Conservation (phyloP, 2,888 invertebrate genomes). For the Calameuta pallipes region DNA sequence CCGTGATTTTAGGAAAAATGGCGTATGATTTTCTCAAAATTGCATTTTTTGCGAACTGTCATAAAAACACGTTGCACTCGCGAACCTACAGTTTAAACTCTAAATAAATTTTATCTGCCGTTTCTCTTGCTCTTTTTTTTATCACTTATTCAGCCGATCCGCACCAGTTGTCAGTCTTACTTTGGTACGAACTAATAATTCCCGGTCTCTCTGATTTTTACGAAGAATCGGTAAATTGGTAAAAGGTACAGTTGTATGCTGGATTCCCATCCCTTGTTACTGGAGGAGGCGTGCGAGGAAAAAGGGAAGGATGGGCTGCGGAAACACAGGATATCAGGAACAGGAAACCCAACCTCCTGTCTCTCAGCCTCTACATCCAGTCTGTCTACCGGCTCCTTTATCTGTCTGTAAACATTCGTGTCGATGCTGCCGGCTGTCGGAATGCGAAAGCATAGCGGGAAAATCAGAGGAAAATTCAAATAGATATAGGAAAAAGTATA, state of each 20-base stretch:
- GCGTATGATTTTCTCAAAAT: no score
- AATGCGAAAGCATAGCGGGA: neutral
- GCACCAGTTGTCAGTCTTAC: neutral
- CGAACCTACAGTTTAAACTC: no score
- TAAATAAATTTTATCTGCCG: no score
- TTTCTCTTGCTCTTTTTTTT: neutral
- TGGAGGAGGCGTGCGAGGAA: neutral
- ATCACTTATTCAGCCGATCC: neutral
- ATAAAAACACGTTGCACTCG: no score
- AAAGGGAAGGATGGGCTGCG: neutral
- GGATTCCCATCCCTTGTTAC: neutral
- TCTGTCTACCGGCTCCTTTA: conserved; percentile 7
- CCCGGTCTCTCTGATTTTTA: neutral
- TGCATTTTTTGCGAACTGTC: no score
- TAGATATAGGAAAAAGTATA: neutral
- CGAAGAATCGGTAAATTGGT: neutral
- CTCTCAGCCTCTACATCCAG: neutral
- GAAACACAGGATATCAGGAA: conserved; percentile 1
- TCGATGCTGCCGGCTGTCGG: conserved; percentile 4
- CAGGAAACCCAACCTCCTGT: conserved; percentile 3
- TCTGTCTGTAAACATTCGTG: neutral
- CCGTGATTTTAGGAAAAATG: no score
- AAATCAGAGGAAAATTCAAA: neutral
- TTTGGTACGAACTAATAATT: neutral
- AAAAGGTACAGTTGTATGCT: neutral